phyloP scores from a whole-genome alignment of 2,797 vertebrate species.

The Sebastiscus albofasciatus region DNA sequence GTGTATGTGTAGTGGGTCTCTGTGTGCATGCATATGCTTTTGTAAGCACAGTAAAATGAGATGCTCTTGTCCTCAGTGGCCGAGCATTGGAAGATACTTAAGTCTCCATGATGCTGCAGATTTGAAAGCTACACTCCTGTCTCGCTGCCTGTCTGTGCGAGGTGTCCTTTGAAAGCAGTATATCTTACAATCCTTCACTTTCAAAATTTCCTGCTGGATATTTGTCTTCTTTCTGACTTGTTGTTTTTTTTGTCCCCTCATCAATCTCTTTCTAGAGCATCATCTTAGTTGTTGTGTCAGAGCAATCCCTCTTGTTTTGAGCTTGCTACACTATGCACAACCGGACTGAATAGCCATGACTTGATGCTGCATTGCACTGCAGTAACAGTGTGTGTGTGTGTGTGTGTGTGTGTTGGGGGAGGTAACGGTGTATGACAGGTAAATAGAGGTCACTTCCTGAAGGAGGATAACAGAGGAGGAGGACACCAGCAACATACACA shows the following conservation, averaged over 20 bases:
- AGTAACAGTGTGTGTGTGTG: conserved; percentile 38
- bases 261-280: background rate
- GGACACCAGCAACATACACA: conserved; percentile 1
- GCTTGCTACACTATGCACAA: background rate
- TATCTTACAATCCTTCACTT: background rate
- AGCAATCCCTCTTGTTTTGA: conserved; percentile 17
- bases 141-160: background rate
- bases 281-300: background rate
- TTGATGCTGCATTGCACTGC: conserved; percentile 62
- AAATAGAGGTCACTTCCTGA: conserved; percentile 78
- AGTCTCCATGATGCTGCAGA: conserved; percentile 40
- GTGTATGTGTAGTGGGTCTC: conserved; percentile 18
- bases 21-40: conserved; percentile 33
- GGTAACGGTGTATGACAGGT: conserved; percentile 72
- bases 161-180: background rate
- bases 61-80: conserved; percentile 22
- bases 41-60: conserved; percentile 32
- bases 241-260: background rate
- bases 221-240: background rate
- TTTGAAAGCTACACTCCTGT: conserved; percentile 15
- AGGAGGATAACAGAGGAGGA: conserved; percentile 60
- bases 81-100: conserved; percentile 18
- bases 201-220: background rate
- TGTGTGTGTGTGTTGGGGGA: conserved; percentile 28
- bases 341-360: conserved; percentile 42